Percentiles rank a stretch among this genome's conserved stretches.
Evolutionary conservation across 2,113 vertebrate genomes (phyloP).

Genomic region (Laticauda colubrina): DNA sequence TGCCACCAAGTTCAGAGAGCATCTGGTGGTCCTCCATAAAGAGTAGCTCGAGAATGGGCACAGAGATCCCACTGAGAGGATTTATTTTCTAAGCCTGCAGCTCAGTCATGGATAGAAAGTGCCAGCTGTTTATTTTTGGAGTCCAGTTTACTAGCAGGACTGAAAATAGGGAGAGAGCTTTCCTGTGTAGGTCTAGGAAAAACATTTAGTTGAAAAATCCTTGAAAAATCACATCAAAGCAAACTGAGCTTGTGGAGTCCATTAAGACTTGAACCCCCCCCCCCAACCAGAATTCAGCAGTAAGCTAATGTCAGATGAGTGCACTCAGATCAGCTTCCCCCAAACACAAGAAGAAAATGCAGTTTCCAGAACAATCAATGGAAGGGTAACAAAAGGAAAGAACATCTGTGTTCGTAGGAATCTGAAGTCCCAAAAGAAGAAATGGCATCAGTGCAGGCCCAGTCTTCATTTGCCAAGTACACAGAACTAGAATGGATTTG

Average conservation of each 20-base stretch:
- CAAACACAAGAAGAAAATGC: background rate
- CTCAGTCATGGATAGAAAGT: background rate
- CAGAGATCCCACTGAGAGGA: background rate
- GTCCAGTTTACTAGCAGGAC: background rate
- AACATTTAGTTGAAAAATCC: background rate
- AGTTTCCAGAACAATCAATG: background rate
- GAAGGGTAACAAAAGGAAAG: background rate
- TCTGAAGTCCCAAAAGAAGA: background rate
- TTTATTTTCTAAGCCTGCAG: background rate
- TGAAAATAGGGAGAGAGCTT: background rate
- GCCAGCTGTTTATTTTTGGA: background rate
- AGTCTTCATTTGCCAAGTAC: background rate
- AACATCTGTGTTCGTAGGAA: background rate
- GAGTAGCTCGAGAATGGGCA: background rate
- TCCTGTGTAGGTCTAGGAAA: background rate
- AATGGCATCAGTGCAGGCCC: background rate
- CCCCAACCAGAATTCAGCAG: background rate
- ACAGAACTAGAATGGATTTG: background rate
- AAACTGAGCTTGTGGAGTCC: background rate
- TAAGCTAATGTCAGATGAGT: background rate
- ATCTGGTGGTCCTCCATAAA: background rate
- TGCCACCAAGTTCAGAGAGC: background rate
- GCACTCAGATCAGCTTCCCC: background rate
- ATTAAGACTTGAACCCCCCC: background rate
- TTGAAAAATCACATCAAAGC: background rate